A percentile compares a stretch with the other conserved stretches of the same genome.
Evolutionary conservation across 64 coral and sea anemone species (phyloP).

Genomic region (Cladopsammia gracilis): DNA sequence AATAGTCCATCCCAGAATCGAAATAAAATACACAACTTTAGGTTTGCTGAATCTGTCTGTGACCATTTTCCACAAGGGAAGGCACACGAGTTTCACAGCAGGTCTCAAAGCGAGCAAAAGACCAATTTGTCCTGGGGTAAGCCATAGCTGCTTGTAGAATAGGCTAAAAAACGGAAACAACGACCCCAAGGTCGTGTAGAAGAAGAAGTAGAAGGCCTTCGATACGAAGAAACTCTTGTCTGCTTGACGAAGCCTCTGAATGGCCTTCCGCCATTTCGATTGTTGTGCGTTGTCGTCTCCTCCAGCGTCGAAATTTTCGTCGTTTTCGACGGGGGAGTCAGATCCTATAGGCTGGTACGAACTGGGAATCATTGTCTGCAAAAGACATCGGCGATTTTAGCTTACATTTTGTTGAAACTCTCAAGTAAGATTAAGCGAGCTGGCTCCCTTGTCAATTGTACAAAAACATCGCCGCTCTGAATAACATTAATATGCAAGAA

Average conservation of each 20-base stretch:
- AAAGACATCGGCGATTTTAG: not conserved
- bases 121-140: constrained; percentile 84
- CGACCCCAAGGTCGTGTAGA: constrained; percentile 86
- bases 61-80: constrained; percentile 94
- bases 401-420: not conserved
- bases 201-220: constrained; percentile 92
- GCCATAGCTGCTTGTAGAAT: constrained; percentile 96
- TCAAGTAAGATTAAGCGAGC: not conserved
- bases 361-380: constrained; percentile 76
- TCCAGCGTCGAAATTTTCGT: constrained; percentile 31
- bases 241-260: constrained; percentile 44
- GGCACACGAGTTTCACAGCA: constrained; percentile 88
- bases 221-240: constrained; percentile 83
- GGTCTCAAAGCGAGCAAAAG: constrained; percentile 87
- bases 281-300: constrained; percentile 22
- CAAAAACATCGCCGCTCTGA: not conserved
- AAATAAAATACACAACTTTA: constrained; percentile 91
- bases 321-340: constrained; percentile 57
- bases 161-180: constrained; percentile 92
- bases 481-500: constrained; percentile 33
- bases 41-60: constrained; percentile 88
- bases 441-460: not conserved
- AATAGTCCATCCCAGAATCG: constrained; percentile 92
- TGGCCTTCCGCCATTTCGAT: constrained; percentile 31
- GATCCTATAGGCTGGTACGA: constrained; percentile 82